phyloP scores from a whole-genome alignment of 1,140 invertebrate genomes.

The Uloborus diversus region DNA sequence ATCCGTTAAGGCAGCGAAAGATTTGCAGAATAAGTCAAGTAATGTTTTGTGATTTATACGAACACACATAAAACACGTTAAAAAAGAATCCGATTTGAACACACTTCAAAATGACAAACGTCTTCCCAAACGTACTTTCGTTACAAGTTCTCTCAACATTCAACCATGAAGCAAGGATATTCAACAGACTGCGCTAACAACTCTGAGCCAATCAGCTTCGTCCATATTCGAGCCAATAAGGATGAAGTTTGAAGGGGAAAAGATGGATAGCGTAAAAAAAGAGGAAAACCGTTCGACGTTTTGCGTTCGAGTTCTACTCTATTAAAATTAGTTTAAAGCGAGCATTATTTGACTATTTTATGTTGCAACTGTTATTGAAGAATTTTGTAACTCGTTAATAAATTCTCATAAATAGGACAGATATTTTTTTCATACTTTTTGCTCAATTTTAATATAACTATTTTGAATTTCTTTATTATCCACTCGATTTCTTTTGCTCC shows the following conservation, averaged over 20 bases:
- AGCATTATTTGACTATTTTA: neutral
- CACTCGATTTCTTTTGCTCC: too few species aligned
- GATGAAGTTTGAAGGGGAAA: neutral
- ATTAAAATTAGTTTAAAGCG: neutral
- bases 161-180: constrained; percentile 36
- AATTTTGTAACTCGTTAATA: neutral
- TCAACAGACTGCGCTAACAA: constrained; percentile 53
- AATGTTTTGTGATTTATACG: too few species aligned
- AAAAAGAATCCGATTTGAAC: too few species aligned
- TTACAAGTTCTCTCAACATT: constrained; percentile 19
- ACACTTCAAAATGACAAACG: too few species aligned
- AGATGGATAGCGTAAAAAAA: neutral
- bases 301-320: neutral
- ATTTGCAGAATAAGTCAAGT: too few species aligned
- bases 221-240: constrained; percentile 1
- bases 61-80: too few species aligned
- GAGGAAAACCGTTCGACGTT: neutral
- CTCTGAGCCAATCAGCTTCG: constrained; percentile 36
- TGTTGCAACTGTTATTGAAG: neutral
- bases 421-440: too few species aligned
- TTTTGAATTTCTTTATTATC: too few species aligned
- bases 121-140: too few species aligned
- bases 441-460: too few species aligned
- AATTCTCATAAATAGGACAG: neutral
- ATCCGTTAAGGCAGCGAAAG: too few species aligned